Evolutionary conservation across 2,113 vertebrate genomes (phyloP).

Genomic region (Ophthalmolycus amberensis): DNA sequence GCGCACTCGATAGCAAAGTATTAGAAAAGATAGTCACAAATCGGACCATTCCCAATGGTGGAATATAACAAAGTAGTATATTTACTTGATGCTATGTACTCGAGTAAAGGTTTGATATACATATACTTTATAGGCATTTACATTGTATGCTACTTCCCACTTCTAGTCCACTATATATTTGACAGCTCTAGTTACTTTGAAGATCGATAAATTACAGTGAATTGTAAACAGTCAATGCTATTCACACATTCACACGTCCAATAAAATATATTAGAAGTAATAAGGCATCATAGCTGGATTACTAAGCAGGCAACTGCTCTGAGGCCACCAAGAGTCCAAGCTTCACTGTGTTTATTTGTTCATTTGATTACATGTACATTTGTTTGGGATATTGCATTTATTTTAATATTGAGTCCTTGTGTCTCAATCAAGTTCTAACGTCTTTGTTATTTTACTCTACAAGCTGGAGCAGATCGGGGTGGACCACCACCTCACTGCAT

Average conservation of each 20-base stretch:
- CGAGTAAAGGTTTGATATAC: not conserved
- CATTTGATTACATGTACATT: not conserved
- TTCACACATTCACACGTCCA: not conserved
- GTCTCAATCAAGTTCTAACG: slow-evolving; percentile 10
- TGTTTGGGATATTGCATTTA: not conserved
- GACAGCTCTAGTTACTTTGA: not conserved
- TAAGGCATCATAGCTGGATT: not conserved
- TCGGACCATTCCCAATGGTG: too few species aligned
- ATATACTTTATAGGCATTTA: not conserved
- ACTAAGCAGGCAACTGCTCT: not conserved
- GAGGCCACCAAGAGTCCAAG: not conserved
- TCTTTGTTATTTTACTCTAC: not conserved
- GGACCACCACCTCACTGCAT: too few species aligned
- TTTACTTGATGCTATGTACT: not conserved
- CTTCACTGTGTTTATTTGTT: not conserved
- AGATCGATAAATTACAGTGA: not conserved
- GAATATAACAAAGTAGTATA: not conserved
- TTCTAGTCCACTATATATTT: slow-evolving; percentile 4
- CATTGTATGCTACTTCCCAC: not conserved
- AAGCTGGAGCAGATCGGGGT: too few species aligned
- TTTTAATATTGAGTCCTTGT: not conserved
- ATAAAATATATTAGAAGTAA: not conserved
- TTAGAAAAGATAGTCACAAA: not conserved
- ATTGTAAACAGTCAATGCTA: not conserved
- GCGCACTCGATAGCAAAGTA: not conserved